Evolutionary conservation across 92 coral and sea anemone species (phyloP), one percentile per base, ranked within the genome.

Genomic region (Umimayanthus chanpuru): DNA sequence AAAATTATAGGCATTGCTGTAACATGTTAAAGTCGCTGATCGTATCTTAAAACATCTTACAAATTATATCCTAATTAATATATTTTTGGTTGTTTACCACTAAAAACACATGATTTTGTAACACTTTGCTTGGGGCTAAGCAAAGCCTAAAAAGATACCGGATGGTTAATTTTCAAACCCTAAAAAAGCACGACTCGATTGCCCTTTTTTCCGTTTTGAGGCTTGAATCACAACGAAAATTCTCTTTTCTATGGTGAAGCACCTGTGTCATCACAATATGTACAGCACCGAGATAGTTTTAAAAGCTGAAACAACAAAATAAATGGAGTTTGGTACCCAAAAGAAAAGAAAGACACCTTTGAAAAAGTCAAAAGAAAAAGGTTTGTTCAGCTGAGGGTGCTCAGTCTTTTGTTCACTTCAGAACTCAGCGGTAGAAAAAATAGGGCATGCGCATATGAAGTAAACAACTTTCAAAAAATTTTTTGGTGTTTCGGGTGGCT

Each of bases 361-460:
- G 32, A 30, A 28, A 32, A 10, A 30, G 21, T 12, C 11, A 49
- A n/a, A 77, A 10, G 43, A 15, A 29, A 28, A 29, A 80, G 67
- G 47, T 50, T 83, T 72, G 41, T 16, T 28, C 77, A 83, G 56
- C 77, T 47, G 50, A 47, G 36, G 36, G 36, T 0, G 36, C 2
- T 2, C 2, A 32, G 50, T 47, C 50, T 47, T 41, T 47, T 47
- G 50, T 47, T 47, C 50, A 47, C 1, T 47, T 29, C 39, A 38
- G 5, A 6, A 16, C 43, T n/a, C 87, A 83, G 87, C 87, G 87
- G 87, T 70, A 38, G 58, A 26, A n/a, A 29, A 49, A 47, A 43
- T 2, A 44, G 47, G 25, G 65, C 87, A 83, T 83, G 87, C 87
- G 77, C 87, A 70, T 3, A 41, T 12, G 43, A 70, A 10, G 87